These are phyloP conservation scores for Orestias chungarensis DNA, from an alignment of 2,797 vertebrate genomes.

Conservation along the genomic window DNA sequence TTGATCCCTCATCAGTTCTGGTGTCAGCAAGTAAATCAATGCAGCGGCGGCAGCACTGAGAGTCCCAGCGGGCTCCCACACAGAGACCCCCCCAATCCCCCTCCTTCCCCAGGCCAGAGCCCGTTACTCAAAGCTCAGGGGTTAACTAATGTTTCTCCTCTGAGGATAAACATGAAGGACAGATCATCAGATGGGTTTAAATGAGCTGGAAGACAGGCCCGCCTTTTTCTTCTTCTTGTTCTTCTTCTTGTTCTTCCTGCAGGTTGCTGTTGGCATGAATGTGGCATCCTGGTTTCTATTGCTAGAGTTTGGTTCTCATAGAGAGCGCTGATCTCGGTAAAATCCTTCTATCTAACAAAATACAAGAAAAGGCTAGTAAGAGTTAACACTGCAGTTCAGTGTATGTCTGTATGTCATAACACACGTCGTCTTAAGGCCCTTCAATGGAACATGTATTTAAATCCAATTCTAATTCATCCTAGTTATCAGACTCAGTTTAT, in stretches of 20 bases:
- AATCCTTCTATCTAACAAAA: too few relatives aligned
- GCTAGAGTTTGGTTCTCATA: conserved; percentile 10
- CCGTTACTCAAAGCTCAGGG: conserved; percentile 67
- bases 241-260: conserved; percentile 1
- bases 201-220: conserved; percentile 13
- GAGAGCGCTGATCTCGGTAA: too few relatives aligned
- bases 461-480: too few relatives aligned
- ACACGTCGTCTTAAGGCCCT: too few relatives aligned
- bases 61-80: conserved; percentile 61
- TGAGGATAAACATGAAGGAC: conserved; percentile 68
- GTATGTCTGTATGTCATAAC: too few relatives aligned
- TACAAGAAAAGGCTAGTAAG: too few relatives aligned
- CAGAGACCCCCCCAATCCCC: conserved; percentile 33
- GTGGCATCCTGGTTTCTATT: conserved; percentile 17
- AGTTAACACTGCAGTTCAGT: too few relatives aligned
- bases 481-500: too few relatives aligned
- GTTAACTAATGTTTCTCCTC: conserved; percentile 78
- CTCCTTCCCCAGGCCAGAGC: conserved; percentile 34
- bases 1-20: conserved; percentile 81
- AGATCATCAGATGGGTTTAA: conserved; percentile 49
- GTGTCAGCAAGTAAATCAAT: conserved; percentile 83
- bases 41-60: conserved; percentile 65
- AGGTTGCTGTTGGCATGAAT: conserved; percentile 28
- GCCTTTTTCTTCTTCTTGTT: neutral
- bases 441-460: too few relatives aligned